A percentile compares a stretch with the other conserved stretches of the same genome.
Evolutionary conservation across 1,140 invertebrate genomes (phyloP).

Genomic region (Philotrypesis tridentata): DNA sequence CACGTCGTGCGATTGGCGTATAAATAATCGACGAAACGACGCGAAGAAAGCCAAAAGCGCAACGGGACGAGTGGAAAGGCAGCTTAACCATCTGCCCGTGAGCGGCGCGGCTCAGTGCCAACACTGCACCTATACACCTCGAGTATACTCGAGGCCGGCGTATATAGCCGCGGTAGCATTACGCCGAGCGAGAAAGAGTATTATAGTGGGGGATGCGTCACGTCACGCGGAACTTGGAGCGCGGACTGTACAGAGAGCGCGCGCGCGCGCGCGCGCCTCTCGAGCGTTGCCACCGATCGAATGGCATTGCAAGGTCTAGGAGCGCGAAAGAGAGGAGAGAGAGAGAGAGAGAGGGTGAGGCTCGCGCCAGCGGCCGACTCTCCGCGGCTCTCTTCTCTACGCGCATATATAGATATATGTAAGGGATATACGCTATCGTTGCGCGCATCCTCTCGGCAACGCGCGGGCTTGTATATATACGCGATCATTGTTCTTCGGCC

Average conservation of each 20-base stretch:
- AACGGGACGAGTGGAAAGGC: not conserved
- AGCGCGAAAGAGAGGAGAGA: conserved; percentile 51
- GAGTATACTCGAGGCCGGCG: not conserved
- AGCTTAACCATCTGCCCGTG: not conserved
- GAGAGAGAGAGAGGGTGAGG: conserved; percentile 24
- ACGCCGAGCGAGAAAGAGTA: too few species aligned
- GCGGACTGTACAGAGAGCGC: not conserved
- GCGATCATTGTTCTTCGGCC: not conserved
- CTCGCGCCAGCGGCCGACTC: conserved; percentile 9
- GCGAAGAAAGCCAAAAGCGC: too few species aligned
- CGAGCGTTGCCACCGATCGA: conserved; percentile 73
- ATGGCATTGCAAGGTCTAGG: conserved; percentile 77
- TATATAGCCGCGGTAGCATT: too few species aligned
- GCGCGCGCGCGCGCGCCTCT: conserved; percentile 12
- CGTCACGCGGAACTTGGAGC: not conserved
- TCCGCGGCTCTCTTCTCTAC: too few species aligned
- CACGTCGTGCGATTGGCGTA: too few species aligned
- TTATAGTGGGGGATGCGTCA: not conserved
- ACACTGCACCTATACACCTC: conserved; percentile 36
- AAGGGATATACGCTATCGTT: conserved; percentile 4
- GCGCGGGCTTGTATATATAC: not conserved
- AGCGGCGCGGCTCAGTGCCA: too few species aligned
- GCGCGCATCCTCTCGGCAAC: not conserved
- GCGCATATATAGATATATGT: too few species aligned
- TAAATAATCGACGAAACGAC: too few species aligned